Evolutionary conservation across 1,140 invertebrate species (phyloP), one percentile per base, ranked within the genome.

Genomic region (Drosophila nigromelanica): DNA sequence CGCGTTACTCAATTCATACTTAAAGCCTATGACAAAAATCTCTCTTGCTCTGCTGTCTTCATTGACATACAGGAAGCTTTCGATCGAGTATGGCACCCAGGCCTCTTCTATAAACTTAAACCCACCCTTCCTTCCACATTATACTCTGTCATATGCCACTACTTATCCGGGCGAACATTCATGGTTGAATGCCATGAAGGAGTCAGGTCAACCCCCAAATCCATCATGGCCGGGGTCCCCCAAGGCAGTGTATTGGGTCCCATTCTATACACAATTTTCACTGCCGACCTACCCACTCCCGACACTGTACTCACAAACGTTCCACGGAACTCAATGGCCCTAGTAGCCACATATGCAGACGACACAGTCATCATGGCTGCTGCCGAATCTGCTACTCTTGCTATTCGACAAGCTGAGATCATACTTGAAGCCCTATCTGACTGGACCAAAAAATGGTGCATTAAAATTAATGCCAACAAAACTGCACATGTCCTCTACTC

Each of bases 41-140:
- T 40, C 2, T 73, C 40, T 10, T 61, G 62, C 12, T 66, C 54
- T 1, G 48, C 56, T 0, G 48, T 66, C 3, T 73, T 60, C 10
- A 14, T 72, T 0, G 69, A 72, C 15, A 48, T 72, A 7, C 42
- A 64, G 33, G 58, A 72, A 37, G 60, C 69, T 0, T 64, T 72
- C 37, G 69, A 72, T 14, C 30, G 52, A 21, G 60, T 72, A 0
- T 72, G 68, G 68, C 59, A 71, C 18, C 12, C 10, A 4, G 68
- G 59, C 1, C 21, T 71, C 1, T n/a, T 64, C 1, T 42, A 42
- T n/a, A 72, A 72, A 24, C 21, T 72, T 2, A 56, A 48, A 5
- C 43, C 52, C 43, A 27, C 24, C 10, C 56, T 67, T 1, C 43
- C 27, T 7, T 4, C 8, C 30, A 7, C 37, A 59, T 27, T 64